phyloP scores from a whole-genome alignment of 2,113 vertebrate genomes.

The Muscicapa adusta region DNA sequence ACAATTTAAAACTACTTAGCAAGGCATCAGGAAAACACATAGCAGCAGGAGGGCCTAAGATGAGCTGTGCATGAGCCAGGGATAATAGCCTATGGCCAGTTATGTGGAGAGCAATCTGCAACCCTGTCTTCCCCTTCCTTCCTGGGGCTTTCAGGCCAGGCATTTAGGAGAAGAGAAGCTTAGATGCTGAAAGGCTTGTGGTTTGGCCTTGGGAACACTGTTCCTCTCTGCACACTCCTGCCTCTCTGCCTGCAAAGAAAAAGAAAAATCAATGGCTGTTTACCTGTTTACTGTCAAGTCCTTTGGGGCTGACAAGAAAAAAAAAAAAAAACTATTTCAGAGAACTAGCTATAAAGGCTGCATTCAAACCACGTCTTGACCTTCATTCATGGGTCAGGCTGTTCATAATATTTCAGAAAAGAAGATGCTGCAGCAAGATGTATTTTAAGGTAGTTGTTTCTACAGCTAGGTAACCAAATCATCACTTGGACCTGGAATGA shows the following conservation, averaged over 20 bases:
- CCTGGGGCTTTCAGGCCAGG: background rate
- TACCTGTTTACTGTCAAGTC: background rate
- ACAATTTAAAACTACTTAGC: background rate
- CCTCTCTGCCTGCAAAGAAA: background rate
- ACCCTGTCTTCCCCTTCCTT: background rate
- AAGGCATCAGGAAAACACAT: background rate
- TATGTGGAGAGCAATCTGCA: fast-evolving
- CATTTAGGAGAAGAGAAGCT: background rate
- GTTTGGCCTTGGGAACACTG: background rate
- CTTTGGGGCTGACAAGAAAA: background rate
- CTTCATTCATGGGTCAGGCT: background rate
- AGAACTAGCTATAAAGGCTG: background rate
- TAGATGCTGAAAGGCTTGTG: background rate
- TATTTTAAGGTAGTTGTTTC: background rate
- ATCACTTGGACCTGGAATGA: background rate
- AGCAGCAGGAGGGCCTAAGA: background rate
- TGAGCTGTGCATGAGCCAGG: background rate
- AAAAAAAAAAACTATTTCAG: background rate
- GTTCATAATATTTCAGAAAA: background rate
- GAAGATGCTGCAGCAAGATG: background rate
- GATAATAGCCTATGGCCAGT: background rate
- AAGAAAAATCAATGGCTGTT: background rate
- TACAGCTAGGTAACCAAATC: background rate
- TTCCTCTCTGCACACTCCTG: background rate
- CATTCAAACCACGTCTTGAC: background rate